Evolutionary conservation across 2,113 vertebrate species (phyloP), one percentile per base, ranked within the genome.

Genomic region (Ageneiosus marmoratus): DNA sequence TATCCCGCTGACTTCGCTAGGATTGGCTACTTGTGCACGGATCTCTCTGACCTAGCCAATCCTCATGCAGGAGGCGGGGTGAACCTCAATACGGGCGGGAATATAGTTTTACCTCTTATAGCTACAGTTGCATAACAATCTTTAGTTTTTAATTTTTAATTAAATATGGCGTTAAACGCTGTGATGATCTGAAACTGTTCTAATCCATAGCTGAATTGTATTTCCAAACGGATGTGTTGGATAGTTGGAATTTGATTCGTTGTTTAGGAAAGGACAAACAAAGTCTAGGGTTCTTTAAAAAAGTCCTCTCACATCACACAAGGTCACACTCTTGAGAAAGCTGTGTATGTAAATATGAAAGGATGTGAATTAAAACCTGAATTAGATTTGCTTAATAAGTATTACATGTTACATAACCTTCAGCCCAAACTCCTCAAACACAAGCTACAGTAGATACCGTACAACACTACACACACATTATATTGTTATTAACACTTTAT

Each of bases 241-340:
- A 37, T 67, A 13, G 2, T 8, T 72, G 44, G 44, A 22, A 48
- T 74, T 32, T 51, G 32, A 24, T 5, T 50, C 7, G 15, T 73
- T 51, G 32, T 53, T 53, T 20, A 53, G 48, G n/a, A 53, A 75
- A 75, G 72, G 70, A 48, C n/a, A 73, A 73, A 50, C 16, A 53
- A 74, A 51, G 72, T 10, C 72, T 10, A 1, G 7, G n/a, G n/a
- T 75, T 74, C 18, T 29, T 32, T 51, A 18, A 41, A 37, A 11
- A 41, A 34, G 46, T 50, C 29, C 46, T 51, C 22, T 48, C 4
- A 5, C n/a, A 16, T 9, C 41, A 3, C 27, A 50, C 16, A 77
- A 44, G 27, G 77, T 53, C 29, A 75, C 22, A 5, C 5, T 22
- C 27, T 20, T 62, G 24, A 27, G 1, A 12, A 48, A 15, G 32